Conservation (phyloP, 2,113 vertebrate species). For the Albula glossodonta region DNA sequence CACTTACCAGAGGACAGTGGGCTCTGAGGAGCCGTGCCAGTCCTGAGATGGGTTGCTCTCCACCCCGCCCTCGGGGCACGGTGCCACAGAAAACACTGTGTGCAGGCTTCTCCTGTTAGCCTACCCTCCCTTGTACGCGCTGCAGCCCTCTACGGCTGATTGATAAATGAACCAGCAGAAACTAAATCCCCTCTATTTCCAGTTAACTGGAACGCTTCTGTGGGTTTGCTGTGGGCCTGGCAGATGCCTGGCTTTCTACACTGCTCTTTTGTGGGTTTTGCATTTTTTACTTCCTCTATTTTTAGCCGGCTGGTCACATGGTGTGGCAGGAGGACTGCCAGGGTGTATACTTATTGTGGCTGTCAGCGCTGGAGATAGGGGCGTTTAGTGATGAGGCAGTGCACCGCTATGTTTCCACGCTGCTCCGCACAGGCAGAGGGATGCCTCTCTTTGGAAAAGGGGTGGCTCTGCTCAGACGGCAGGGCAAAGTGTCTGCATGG, state of each 20-base stretch:
- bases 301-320: not conserved
- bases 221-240: not conserved
- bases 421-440: not conserved
- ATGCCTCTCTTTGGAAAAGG: not conserved
- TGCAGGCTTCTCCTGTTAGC: not conserved
- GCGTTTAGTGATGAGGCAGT: conserved; percentile 1
- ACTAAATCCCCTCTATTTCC: not conserved
- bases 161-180: not conserved
- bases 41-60: not conserved
- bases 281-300: conserved; percentile 12
- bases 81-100: not conserved
- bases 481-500: no score
- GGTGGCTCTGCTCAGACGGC: not conserved
- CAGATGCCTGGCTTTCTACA: not conserved
- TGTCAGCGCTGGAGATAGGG: not conserved
- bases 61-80: not conserved
- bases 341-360: conserved; percentile 14
- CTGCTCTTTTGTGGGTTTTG: not conserved
- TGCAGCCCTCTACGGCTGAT: not conserved
- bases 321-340: conserved; percentile 9
- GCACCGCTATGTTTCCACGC: not conserved
- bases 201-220: not conserved
- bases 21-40: not conserved
- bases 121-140: not conserved
- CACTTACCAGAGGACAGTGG: not conserved